These are phyloP conservation scores for Ferrisia virgata DNA, from an alignment of 2,888 invertebrate genomes.

Conservation along the genomic window DNA sequence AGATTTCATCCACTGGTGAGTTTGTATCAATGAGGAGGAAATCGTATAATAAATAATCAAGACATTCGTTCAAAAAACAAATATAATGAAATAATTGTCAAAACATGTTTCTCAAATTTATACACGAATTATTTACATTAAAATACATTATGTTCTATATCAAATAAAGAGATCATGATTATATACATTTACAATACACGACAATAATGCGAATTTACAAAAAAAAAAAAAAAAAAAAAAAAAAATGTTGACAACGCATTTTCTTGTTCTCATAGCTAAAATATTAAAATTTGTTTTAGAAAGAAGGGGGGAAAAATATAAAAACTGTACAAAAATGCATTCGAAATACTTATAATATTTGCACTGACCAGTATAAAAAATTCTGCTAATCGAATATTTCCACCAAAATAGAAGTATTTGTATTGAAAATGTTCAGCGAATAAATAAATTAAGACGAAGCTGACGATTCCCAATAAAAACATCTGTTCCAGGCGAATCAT, in stretches of 20 bases:
- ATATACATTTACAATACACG: conserved; percentile 38
- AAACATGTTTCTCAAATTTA: conserved; percentile 40
- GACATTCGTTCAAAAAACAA: conserved; percentile 37
- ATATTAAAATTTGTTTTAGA: conserved; percentile 30
- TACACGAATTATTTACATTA: conserved; percentile 42
- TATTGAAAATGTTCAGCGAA: not conserved
- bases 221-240: conserved; percentile 2
- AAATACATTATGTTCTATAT: conserved; percentile 28
- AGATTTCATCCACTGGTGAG: no score
- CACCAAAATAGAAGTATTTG: not conserved
- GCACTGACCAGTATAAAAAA: conserved; percentile 16
- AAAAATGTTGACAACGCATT: not conserved
- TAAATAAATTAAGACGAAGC: conserved; percentile 15
- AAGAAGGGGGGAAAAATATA: not conserved
- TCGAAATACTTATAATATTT: conserved; percentile 33
- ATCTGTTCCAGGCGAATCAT: not conserved
- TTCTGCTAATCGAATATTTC: conserved; percentile 5
- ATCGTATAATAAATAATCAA: not conserved
- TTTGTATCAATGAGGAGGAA: no score
- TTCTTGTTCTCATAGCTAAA: conserved; percentile 35
- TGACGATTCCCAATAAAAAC: not conserved
- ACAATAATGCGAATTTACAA: conserved; percentile 10
- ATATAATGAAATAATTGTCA: conserved; percentile 45
- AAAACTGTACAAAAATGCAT: conserved; percentile 33
- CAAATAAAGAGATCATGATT: conserved; percentile 44